phyloP scores from a whole-genome alignment of 2,113 vertebrate species.

The Gallinago jamesoni region DNA sequence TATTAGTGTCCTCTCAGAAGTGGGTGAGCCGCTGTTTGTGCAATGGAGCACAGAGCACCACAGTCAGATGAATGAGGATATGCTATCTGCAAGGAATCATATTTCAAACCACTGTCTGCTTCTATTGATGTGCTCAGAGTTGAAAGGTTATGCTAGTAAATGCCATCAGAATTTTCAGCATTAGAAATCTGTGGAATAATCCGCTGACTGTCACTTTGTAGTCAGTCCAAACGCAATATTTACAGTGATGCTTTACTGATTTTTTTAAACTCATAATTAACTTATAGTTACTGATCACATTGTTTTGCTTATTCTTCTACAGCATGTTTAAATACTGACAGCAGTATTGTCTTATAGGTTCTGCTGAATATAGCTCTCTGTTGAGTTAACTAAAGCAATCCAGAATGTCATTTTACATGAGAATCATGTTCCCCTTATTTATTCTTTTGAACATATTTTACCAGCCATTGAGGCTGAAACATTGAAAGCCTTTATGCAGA shows the following conservation, averaged over 20 bases:
- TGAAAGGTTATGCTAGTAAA: constrained; percentile 86
- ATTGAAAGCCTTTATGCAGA: constrained; percentile 57
- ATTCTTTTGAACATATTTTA: constrained; percentile 73
- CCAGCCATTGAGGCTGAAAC: constrained; percentile 63
- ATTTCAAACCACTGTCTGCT: constrained; percentile 85
- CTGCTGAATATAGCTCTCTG: constrained; percentile 36
- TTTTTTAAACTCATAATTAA: constrained; percentile 70
- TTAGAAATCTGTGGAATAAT: constrained; percentile 78
- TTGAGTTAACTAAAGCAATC: constrained; percentile 54
- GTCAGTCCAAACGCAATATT: constrained; percentile 51
- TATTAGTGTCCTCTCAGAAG: constrained; percentile 88
- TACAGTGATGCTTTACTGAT: constrained; percentile 44
- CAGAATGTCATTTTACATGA: constrained; percentile 42
- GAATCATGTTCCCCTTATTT: constrained; percentile 65
- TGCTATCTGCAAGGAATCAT: constrained; percentile 85
- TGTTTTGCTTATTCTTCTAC: constrained; percentile 48
- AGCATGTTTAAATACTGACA: constrained; percentile 25
- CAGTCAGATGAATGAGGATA: constrained; percentile 85
- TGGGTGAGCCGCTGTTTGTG: constrained; percentile 82
- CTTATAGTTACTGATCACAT: constrained; percentile 46
- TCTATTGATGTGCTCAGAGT: constrained; percentile 85
- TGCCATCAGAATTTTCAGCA: constrained; percentile 81
- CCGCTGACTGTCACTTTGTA: constrained; percentile 73
- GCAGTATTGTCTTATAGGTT: constrained; percentile 44
- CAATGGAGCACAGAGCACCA: constrained; percentile 79